A percentile compares a stretch with the other conserved stretches of the same genome.
phyloP scores from a whole-genome alignment of 2,888 invertebrate genomes.

The Alviniconcha strummeri region DNA sequence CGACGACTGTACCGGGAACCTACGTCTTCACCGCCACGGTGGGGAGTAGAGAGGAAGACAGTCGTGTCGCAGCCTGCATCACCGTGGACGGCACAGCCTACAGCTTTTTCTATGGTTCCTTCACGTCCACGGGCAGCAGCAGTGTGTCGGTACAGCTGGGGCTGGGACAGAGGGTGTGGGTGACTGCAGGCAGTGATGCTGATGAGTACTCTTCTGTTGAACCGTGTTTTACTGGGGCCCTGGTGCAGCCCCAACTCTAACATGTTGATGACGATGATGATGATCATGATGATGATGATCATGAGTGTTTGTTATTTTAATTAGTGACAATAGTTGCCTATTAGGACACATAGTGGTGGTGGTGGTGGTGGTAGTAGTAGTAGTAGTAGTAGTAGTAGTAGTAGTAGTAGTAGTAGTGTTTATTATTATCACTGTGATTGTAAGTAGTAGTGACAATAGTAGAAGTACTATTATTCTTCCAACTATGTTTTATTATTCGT shows the following conservation, averaged over 20 bases:
- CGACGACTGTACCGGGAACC: neutral
- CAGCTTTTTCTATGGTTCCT: neutral
- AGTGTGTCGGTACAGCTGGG: slow-evolving; percentile 1
- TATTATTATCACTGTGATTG: too few relatives aligned
- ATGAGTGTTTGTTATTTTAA: too few relatives aligned
- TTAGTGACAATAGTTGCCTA: too few relatives aligned
- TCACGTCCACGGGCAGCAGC: neutral
- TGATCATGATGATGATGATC: too few relatives aligned
- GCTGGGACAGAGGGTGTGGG: neutral
- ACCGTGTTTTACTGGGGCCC: neutral
- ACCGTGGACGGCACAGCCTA: neutral
- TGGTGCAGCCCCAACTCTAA: neutral
- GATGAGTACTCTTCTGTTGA: neutral
- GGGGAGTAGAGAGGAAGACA: neutral
- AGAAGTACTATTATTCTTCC: too few relatives aligned
- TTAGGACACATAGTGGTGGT: too few relatives aligned
- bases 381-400: too few relatives aligned
- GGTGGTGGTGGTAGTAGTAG: too few relatives aligned
- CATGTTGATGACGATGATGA: too few relatives aligned
- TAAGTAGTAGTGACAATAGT: too few relatives aligned
- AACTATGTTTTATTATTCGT: too few relatives aligned
- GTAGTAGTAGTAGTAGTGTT: too few relatives aligned
- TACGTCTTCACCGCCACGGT: slow-evolving; percentile 2
- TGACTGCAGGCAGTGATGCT: neutral
- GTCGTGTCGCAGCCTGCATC: neutral